phyloP scores from a whole-genome alignment of 2,797 vertebrate genomes.

The Pantherophis alleghaniensis region DNA sequence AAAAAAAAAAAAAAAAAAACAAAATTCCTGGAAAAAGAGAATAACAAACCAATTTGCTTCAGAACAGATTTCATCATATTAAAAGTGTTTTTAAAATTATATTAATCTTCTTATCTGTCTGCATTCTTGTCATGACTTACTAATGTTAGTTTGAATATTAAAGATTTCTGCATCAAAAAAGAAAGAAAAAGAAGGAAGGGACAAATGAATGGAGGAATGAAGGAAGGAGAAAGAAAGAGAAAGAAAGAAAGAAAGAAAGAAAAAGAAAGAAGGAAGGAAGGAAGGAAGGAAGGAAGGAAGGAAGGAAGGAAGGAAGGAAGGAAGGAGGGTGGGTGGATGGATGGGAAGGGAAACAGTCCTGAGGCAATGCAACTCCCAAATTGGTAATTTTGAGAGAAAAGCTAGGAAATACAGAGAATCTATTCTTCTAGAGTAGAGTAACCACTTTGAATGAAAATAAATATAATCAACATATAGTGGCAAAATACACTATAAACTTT shows the following conservation, averaged over 20 bases:
- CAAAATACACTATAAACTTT: background rate
- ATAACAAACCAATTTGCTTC: background rate
- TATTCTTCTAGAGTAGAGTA: background rate
- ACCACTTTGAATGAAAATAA: background rate
- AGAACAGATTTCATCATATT: background rate
- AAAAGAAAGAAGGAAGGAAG: too few species aligned
- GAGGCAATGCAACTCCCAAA: background rate
- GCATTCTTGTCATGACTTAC: background rate
- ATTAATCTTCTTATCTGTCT: background rate
- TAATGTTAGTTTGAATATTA: background rate
- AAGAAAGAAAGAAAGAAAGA: background rate
- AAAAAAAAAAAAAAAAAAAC: background rate
- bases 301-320: too few species aligned
- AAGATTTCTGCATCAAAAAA: background rate
- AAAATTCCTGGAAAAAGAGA: background rate
- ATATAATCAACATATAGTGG: background rate
- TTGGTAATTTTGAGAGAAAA: background rate
- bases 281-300: too few species aligned
- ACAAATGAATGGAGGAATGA: too few species aligned
- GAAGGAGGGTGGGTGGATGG: rapidly evolving
- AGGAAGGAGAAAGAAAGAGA: background rate
- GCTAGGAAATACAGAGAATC: background rate
- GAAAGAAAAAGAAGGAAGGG: too few species aligned
- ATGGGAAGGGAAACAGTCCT: background rate
- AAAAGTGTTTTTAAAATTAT: background rate